A percentile compares a stretch with the other conserved stretches of the same genome.
Evolutionary conservation across 2,888 invertebrate genomes (phyloP).

Genomic region (Parnassius orleans): DNA sequence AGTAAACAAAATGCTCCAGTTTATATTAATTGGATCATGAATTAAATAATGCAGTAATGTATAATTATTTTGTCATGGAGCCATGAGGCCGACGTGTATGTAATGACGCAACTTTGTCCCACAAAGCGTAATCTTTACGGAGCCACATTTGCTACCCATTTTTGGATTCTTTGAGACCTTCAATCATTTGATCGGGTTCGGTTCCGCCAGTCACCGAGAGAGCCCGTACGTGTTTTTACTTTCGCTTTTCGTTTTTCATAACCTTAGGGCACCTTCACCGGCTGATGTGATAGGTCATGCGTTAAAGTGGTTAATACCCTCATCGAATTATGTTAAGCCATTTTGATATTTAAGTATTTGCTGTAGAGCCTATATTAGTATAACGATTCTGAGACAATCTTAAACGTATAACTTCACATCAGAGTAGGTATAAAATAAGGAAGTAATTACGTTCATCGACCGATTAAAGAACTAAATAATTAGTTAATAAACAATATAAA

Average conservation of each 20-base stretch:
- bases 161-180: constrained; percentile 67
- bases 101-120: constrained; percentile 42
- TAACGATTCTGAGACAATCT: not conserved
- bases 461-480: constrained; percentile 8
- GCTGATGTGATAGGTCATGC: constrained; percentile 29
- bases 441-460: constrained; percentile 24
- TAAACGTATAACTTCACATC: constrained; percentile 18
- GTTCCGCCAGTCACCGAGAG: constrained; percentile 66
- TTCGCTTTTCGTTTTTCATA: constrained; percentile 69
- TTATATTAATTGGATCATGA: constrained; percentile 43
- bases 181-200: constrained; percentile 46
- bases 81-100: constrained; percentile 33
- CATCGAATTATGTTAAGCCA: constrained; percentile 1
- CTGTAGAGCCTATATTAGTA: constrained; percentile 9
- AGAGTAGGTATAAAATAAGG: constrained; percentile 14
- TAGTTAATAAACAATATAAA: not conserved
- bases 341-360: constrained; percentile 15
- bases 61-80: constrained; percentile 42
- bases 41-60: constrained; percentile 38
- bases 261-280: constrained; percentile 49
- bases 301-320: constrained; percentile 20
- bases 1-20: constrained; percentile 39
- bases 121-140: constrained; percentile 39
- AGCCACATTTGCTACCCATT: constrained; percentile 58
- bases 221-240: constrained; percentile 46